A percentile compares a stretch with the other conserved stretches of the same genome.
Conservation (phyloP, 2,797 vertebrate genomes). For the Mastacembelus armatus region DNA sequence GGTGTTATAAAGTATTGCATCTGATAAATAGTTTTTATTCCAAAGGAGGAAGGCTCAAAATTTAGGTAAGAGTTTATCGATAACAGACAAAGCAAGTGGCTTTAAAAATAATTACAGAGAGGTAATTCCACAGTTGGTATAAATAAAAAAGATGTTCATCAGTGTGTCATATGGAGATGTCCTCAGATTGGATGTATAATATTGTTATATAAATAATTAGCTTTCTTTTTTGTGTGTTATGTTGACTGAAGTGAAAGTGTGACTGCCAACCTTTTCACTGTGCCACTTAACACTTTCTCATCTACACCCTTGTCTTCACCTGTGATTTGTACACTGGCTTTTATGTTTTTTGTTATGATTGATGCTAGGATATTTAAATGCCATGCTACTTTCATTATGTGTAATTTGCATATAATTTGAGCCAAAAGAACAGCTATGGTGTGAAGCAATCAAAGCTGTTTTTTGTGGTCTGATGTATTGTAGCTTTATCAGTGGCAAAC, state of each 20-base stretch:
- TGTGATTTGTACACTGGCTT: not conserved
- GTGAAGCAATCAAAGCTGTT: not conserved
- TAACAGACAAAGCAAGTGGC: not conserved
- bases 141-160: not conserved
- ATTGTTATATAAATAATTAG: too few species aligned
- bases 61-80: too few species aligned
- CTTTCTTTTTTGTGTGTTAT: not conserved
- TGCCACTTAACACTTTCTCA: not conserved
- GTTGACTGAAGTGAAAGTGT: not conserved
- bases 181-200: not conserved
- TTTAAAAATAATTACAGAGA: not conserved
- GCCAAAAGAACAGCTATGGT: slow-evolving; percentile 3
- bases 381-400: not conserved
- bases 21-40: too few species aligned
- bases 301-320: not conserved
- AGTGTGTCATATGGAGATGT: not conserved
- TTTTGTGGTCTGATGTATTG: not conserved
- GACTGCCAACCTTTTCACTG: not conserved
- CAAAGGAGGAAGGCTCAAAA: not conserved
- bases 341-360: not conserved
- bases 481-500: slow-evolving; percentile 5
- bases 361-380: not conserved
- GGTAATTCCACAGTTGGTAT: not conserved
- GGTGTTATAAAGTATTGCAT: too few species aligned
- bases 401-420: slow-evolving; percentile 15